Conservation (phyloP, 2,888 invertebrate genomes). For the Cephus pulcher region DNA sequence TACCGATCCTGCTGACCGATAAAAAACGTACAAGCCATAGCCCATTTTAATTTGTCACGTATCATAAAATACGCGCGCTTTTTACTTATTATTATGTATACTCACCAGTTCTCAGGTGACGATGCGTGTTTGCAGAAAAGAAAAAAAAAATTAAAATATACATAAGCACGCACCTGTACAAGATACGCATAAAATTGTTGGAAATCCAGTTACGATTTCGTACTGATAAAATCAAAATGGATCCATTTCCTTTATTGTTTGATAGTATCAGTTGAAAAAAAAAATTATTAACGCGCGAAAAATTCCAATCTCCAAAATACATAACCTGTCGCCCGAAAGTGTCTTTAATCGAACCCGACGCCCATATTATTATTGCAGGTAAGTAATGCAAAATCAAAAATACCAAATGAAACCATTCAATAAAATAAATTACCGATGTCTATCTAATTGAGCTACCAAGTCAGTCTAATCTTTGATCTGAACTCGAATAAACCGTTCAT, state of each 20-base stretch:
- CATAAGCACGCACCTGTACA: not conserved
- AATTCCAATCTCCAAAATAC: too few species aligned
- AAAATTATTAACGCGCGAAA: not conserved
- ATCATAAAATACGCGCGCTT: not conserved
- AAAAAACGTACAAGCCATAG: conserved; percentile 12
- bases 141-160: not conserved
- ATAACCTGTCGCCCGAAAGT: not conserved
- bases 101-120: not conserved
- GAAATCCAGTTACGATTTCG: not conserved
- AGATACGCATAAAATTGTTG: not conserved
- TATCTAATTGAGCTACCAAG: not conserved
- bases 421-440: not conserved
- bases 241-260: not conserved
- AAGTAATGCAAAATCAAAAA: not conserved
- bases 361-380: not conserved
- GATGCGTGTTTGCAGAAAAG: not conserved
- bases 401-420: not conserved
- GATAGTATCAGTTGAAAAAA: not conserved
- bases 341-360: not conserved
- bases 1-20: conserved; percentile 13
- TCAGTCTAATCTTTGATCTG: not conserved
- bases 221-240: not conserved
- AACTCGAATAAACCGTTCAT: not conserved
- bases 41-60: conserved; percentile 18
- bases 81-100: not conserved